Conservation (phyloP, 2,113 vertebrate species). For the Nerophis lumbriciformis region DNA sequence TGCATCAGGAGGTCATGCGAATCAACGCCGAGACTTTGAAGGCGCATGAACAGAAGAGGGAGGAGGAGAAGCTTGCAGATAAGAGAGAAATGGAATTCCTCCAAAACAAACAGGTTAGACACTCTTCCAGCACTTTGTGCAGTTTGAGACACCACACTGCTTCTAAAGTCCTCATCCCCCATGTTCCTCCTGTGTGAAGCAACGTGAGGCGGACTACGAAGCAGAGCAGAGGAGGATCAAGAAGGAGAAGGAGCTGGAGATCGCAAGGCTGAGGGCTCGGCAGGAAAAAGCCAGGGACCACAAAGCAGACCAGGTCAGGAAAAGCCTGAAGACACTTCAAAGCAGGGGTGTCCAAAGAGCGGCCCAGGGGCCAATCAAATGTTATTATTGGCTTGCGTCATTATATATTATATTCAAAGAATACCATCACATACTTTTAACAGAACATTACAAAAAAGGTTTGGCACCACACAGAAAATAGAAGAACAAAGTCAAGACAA, state of each 20-base stretch:
- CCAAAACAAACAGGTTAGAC: slow-evolving; percentile 75
- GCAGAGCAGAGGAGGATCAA: slow-evolving; percentile 77
- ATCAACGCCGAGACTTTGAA: slow-evolving; percentile 74
- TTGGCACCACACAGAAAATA: too few species aligned
- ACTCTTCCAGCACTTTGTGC: not conserved
- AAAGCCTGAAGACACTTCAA: not conserved
- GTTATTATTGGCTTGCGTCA: too few species aligned
- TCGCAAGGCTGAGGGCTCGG: slow-evolving; percentile 69
- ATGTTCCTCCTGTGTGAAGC: slow-evolving; percentile 55
- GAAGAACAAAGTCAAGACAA: too few species aligned
- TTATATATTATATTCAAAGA: too few species aligned
- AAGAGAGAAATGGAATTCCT: slow-evolving; percentile 74
- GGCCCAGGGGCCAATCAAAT: too few species aligned
- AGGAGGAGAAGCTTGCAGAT: slow-evolving; percentile 77
- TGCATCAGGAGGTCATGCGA: slow-evolving; percentile 75
- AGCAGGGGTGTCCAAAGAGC: too few species aligned
- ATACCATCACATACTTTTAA: too few species aligned
- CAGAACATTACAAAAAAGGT: too few species aligned
- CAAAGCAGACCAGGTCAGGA: slow-evolving; percentile 79
- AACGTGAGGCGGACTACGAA: slow-evolving; percentile 77
- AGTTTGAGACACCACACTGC: not conserved
- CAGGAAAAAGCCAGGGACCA: slow-evolving; percentile 80
- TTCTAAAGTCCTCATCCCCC: not conserved
- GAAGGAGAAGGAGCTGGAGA: slow-evolving; percentile 82
- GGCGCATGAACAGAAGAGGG: slow-evolving; percentile 65